These are phyloP conservation scores for Eledone cirrhosa DNA, from an alignment of 2,888 invertebrate species.

Conservation along the genomic window DNA sequence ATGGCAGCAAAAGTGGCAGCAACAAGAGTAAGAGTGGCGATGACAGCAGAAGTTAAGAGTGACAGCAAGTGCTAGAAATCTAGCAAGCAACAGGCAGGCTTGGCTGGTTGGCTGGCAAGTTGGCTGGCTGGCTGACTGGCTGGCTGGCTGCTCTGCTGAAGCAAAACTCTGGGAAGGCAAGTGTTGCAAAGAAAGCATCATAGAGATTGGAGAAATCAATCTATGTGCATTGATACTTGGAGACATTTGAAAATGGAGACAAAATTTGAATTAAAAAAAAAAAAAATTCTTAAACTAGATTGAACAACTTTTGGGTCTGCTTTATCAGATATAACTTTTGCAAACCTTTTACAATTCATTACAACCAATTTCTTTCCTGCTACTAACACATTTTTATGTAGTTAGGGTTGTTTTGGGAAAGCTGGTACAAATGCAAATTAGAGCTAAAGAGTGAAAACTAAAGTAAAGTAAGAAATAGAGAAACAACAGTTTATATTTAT, in stretches of 20 bases:
- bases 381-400: no score
- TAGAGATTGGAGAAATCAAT: slow-evolving; percentile 21
- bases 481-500: no score
- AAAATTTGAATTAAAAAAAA: no score
- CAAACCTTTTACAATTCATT: no score
- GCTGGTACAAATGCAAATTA: no score
- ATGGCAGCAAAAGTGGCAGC: background rate
- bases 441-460: no score
- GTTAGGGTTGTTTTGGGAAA: no score
- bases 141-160: slow-evolving; percentile 23
- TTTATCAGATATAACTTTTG: background rate
- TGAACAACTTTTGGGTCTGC: slow-evolving; percentile 12
- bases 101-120: background rate
- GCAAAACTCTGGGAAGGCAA: slow-evolving; percentile 16
- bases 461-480: no score
- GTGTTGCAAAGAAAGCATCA: slow-evolving; percentile 22
- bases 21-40: background rate
- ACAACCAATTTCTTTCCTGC: no score
- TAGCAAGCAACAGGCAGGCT: no score
- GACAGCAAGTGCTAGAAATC: slow-evolving; percentile 3
- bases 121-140: background rate
- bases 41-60: background rate
- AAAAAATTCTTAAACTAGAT: background rate
- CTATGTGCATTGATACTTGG: slow-evolving; percentile 1
- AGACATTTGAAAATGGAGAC: background rate